phyloP scores from a whole-genome alignment of 2,797 vertebrate genomes.

The Esox lucius region DNA sequence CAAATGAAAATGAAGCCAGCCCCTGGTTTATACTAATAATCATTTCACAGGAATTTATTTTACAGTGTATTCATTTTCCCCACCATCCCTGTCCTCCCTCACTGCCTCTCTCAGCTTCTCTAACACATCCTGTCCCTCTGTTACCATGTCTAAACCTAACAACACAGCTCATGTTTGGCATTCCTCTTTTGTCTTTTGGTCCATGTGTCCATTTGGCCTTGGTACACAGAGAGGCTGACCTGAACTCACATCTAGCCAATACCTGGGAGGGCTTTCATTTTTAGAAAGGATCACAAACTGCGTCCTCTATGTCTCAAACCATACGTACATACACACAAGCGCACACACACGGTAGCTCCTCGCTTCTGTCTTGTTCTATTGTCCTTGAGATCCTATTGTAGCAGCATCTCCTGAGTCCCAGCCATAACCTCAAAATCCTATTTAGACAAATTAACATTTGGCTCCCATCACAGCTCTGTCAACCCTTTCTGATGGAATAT shows the following conservation, averaged over 20 bases:
- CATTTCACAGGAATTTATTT: slow-evolving; percentile 47
- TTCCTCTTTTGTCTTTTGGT: neutral
- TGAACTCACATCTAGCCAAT: slow-evolving; percentile 11
- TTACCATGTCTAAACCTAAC: neutral
- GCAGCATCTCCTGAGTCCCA: slow-evolving; percentile 52
- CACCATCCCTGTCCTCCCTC: slow-evolving; percentile 19
- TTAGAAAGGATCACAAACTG: slow-evolving; percentile 25
- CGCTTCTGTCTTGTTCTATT: slow-evolving; percentile 39
- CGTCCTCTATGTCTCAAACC: slow-evolving; percentile 4
- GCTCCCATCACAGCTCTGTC: slow-evolving; percentile 33
- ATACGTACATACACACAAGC: neutral
- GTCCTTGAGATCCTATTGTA: slow-evolving; percentile 60
- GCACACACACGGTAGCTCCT: neutral
- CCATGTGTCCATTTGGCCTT: slow-evolving; percentile 13
- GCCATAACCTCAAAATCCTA: slow-evolving; percentile 60
- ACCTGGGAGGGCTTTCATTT: slow-evolving; percentile 21
- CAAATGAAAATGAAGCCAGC: slow-evolving; percentile 55
- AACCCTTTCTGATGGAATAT: slow-evolving; percentile 45
- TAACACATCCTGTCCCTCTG: neutral
- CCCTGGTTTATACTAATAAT: slow-evolving; percentile 47
- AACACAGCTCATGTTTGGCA: neutral
- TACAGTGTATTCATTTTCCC: slow-evolving; percentile 23
- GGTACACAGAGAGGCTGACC: slow-evolving; percentile 15
- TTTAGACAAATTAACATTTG: slow-evolving; percentile 63
- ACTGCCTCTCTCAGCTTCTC: no score